Percentiles rank a stretch among this genome's conserved stretches.
These are phyloP conservation scores for Drosophila eugracilis DNA, from an alignment of 1,140 invertebrate genomes.

Conservation along the genomic window DNA sequence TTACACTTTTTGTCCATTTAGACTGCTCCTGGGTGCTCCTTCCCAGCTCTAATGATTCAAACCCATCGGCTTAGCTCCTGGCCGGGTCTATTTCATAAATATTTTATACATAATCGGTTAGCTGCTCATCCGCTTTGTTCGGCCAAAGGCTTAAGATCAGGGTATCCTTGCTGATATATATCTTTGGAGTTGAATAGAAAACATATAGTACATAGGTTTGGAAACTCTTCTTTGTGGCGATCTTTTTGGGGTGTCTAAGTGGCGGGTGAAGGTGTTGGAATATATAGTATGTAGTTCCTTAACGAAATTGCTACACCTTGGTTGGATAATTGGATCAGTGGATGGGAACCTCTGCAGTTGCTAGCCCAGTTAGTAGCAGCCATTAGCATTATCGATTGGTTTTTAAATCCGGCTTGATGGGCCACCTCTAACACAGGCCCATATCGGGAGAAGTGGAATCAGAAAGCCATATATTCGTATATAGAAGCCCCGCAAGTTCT, in stretches of 20 bases:
- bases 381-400: conserved; percentile 47
- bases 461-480: neutral
- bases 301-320: neutral
- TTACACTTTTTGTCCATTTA: conserved; percentile 75
- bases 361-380: conserved; percentile 31
- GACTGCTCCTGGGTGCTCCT: conserved; percentile 59
- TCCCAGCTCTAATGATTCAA: conserved; percentile 75
- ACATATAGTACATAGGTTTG: conserved; percentile 5
- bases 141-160: conserved; percentile 44
- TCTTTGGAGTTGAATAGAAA: conserved; percentile 2
- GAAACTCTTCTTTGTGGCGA: conserved; percentile 17
- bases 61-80: conserved; percentile 55
- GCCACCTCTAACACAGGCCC: conserved; percentile 11
- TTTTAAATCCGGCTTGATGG: conserved; percentile 24
- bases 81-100: conserved; percentile 57
- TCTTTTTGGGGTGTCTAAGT: conserved; percentile 27
- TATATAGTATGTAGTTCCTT: no score
- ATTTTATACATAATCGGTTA: conserved; percentile 71
- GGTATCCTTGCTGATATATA: conserved; percentile 1
- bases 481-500: conserved; percentile 56
- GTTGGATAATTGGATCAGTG: neutral
- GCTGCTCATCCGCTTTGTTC: conserved; percentile 44
- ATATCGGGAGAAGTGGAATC: conserved; percentile 1
- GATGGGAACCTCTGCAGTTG: conserved; percentile 2
- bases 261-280: conserved; percentile 7